Conservation (phyloP, 2,797 vertebrate genomes). For the Clarias laeviceps region DNA sequence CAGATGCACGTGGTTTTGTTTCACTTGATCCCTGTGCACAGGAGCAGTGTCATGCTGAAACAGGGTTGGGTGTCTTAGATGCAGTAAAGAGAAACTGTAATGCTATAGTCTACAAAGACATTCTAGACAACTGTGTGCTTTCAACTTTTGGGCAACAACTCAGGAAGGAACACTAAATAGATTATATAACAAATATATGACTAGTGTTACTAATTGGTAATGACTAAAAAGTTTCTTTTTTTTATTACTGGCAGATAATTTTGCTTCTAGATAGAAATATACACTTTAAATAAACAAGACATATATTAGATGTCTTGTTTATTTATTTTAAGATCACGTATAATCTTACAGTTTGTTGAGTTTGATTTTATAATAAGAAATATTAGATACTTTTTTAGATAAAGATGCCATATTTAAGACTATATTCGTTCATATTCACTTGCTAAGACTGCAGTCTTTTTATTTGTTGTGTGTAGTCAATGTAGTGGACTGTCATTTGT, state of each 20-base stretch:
- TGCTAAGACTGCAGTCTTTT: background rate
- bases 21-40: conserved; percentile 40
- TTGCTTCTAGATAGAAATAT: background rate
- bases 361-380: background rate
- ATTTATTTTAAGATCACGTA: too few species aligned
- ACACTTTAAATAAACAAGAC: background rate
- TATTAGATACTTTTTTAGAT: too few species aligned
- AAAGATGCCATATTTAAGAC: background rate
- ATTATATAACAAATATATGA: background rate
- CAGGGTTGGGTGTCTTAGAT: background rate
- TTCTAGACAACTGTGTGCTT: background rate
- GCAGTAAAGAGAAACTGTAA: background rate
- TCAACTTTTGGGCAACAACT: too few species aligned
- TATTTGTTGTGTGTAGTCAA: background rate
- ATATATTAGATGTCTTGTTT: too few species aligned
- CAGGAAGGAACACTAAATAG: too few species aligned
- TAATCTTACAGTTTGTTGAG: background rate
- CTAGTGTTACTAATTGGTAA: background rate
- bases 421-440: background rate
- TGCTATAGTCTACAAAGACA: background rate
- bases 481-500: background rate
- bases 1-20: conserved; percentile 74
- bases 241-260: background rate
- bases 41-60: background rate
- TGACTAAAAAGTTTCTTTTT: background rate